These are phyloP conservation scores for Diarsia rubi DNA, from an alignment of 2,888 invertebrate genomes.

Conservation along the genomic window DNA sequence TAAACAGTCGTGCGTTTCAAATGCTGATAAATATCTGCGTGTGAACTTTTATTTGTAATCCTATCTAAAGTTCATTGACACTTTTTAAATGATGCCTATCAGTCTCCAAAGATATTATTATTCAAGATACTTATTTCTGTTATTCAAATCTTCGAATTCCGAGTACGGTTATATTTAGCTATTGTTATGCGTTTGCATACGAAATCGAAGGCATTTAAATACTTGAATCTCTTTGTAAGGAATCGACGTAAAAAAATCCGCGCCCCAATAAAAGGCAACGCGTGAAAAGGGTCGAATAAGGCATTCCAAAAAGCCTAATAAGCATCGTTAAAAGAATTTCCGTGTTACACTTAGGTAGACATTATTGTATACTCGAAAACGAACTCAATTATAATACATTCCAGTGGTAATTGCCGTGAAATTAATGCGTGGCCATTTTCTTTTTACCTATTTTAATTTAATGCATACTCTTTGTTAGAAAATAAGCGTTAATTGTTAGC, in stretches of 20 bases:
- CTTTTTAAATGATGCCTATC: neutral
- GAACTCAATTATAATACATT: conserved; percentile 46
- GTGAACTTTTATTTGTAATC: conserved; percentile 26
- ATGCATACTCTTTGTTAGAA: conserved; percentile 22
- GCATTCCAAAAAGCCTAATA: conserved; percentile 11
- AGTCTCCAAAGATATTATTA: neutral
- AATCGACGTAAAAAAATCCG: conserved; percentile 1
- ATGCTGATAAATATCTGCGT: conserved; percentile 25
- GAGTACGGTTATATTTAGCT: neutral
- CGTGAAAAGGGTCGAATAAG: conserved; percentile 15
- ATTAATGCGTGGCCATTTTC: conserved; percentile 48
- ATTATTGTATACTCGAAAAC: conserved; percentile 31
- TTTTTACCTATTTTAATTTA: conserved; percentile 47
- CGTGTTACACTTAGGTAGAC: neutral
- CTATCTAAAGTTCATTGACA: conserved; percentile 37
- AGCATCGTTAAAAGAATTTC: conserved; percentile 13
- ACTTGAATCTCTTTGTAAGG: neutral
- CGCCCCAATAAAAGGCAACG: neutral
- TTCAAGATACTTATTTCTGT: neutral
- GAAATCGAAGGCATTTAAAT: neutral
- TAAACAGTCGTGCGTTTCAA: conserved; percentile 12
- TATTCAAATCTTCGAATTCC: conserved; percentile 3
- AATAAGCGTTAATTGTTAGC: conserved; percentile 17
- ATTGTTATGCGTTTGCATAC: neutral
- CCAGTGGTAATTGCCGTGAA: conserved; percentile 62